Evolutionary conservation across 1,140 invertebrate species (phyloP).

Genomic region (Ganaspis sp.): DNA sequence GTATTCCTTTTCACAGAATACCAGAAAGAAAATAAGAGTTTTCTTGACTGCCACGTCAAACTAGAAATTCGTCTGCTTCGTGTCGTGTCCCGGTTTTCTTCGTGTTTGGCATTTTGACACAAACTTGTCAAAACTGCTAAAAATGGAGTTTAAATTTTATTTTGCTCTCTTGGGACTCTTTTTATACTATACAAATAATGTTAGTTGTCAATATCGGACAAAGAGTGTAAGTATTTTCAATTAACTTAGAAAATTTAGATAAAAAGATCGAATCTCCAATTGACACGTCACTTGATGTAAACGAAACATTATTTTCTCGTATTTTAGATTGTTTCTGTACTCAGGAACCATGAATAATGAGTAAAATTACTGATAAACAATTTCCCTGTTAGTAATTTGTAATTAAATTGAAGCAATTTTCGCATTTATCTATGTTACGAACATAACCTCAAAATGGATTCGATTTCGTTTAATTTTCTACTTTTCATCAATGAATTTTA

Average conservation of each 20-base stretch:
- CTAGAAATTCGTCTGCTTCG: constrained; percentile 5
- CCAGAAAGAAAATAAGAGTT: neutral
- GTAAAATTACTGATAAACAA: neutral
- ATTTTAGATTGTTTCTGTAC: constrained; percentile 17
- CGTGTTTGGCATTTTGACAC: constrained; percentile 8
- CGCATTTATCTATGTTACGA: neutral
- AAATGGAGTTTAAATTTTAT: constrained; percentile 61
- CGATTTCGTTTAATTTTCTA: neutral
- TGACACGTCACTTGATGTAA: constrained; percentile 39
- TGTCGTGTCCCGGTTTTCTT: constrained; percentile 5
- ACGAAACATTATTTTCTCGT: neutral
- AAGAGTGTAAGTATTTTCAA: constrained; percentile 65
- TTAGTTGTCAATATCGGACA: constrained; percentile 63
- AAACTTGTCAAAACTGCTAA: constrained; percentile 35
- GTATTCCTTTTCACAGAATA: neutral
- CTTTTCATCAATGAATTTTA: neutral
- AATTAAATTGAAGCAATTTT: neutral
- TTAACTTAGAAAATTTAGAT: constrained; percentile 12
- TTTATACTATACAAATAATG: constrained; percentile 58
- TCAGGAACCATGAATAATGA: neutral
- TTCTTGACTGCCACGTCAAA: constrained; percentile 18
- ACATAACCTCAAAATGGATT: constrained; percentile 11
- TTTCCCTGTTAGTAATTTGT: neutral
- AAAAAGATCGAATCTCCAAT: constrained; percentile 18
- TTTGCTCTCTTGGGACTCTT: constrained; percentile 56